Conservation (phyloP, 2,113 vertebrate species). For the Pelusios castaneus region DNA sequence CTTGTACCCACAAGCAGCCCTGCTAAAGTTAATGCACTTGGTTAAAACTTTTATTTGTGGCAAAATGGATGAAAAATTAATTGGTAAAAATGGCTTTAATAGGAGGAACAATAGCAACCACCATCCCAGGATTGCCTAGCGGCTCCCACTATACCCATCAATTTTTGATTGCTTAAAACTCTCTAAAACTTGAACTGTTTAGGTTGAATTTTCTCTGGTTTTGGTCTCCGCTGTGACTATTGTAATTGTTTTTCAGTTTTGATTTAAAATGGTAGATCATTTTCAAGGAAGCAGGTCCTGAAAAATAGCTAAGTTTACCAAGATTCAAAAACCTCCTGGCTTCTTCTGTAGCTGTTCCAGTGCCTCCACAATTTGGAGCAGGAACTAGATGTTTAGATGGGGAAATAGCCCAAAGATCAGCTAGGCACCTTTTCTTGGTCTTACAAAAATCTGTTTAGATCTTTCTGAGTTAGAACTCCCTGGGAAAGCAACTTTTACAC, state of each 20-base stretch:
- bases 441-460: neutral
- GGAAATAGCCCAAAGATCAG: neutral
- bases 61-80: neutral
- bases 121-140: neutral
- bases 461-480: neutral
- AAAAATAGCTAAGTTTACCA: neutral
- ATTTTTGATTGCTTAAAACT: neutral
- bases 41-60: neutral
- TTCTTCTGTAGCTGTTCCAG: neutral
- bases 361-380: neutral
- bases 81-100: neutral
- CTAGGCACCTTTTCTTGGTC: neutral
- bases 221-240: neutral
- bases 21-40: neutral
- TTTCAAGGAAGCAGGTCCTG: neutral
- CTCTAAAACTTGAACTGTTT: neutral
- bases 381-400: neutral
- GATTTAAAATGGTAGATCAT: neutral
- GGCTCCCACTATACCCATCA: neutral
- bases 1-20: neutral
- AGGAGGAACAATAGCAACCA: neutral
- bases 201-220: neutral
- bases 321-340: neutral
- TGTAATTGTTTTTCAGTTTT: neutral
- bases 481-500: neutral